Evolutionary conservation across 2,113 vertebrate species (phyloP).

Genomic region (Antechinus flavipes): DNA sequence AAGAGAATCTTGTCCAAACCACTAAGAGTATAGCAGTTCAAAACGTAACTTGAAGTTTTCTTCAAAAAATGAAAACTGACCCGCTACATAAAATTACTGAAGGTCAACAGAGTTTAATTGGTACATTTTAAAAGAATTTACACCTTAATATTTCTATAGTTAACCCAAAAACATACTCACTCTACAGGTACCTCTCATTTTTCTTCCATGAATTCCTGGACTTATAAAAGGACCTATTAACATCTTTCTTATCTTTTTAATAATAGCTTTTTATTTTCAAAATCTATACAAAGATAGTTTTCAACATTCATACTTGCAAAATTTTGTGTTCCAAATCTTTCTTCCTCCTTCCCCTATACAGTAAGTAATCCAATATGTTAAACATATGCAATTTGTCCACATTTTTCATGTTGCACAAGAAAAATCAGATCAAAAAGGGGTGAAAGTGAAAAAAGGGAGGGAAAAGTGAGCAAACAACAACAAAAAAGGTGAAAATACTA

Average conservation of each 20-base stretch:
- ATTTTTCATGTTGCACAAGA: too few species aligned
- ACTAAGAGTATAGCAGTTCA: not conserved
- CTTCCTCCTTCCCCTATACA: too few species aligned
- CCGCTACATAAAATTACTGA: not conserved
- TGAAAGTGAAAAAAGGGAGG: too few species aligned
- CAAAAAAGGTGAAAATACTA: too few species aligned
- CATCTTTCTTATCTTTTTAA: not conserved
- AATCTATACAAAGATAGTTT: too few species aligned
- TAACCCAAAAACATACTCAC: not conserved
- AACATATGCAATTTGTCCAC: too few species aligned
- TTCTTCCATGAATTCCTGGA: not conserved
- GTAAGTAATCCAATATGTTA: too few species aligned
- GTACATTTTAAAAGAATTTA: not conserved
- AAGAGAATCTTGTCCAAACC: conserved; percentile 3
- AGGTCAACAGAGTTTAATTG: not conserved
- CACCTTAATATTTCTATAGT: not conserved
- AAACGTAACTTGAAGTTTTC: not conserved
- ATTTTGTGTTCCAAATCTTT: too few species aligned
- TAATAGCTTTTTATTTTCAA: too few species aligned
- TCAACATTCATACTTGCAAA: too few species aligned
- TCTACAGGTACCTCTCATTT: not conserved
- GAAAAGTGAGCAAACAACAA: too few species aligned
- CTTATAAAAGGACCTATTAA: not conserved
- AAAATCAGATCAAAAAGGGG: too few species aligned
- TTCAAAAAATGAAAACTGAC: not conserved